Evolutionary conservation across 2,888 invertebrate species (phyloP).

Genomic region (Phasia obesa): DNA sequence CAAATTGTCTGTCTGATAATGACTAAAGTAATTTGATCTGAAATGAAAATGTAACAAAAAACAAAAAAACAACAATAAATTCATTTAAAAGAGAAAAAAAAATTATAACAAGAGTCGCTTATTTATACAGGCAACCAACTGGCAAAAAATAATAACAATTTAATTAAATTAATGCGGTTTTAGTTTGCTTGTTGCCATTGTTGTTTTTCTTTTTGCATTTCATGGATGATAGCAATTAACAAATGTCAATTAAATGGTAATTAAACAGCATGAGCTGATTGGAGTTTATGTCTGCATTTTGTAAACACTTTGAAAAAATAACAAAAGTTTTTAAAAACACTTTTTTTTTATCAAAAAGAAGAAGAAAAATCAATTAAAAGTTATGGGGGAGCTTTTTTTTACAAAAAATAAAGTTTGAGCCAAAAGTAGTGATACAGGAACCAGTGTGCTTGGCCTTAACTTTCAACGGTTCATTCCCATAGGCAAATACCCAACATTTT

Average conservation of each 20-base stretch:
- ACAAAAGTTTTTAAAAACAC: too few relatives aligned
- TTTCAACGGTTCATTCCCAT: too few relatives aligned
- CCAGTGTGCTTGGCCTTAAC: too few relatives aligned
- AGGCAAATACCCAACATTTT: too few relatives aligned
- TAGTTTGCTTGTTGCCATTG: slow-evolving; percentile 32
- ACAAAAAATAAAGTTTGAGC: too few relatives aligned
- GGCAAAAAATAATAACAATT: slow-evolving; percentile 59
- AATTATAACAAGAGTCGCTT: slow-evolving; percentile 11
- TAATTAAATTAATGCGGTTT: slow-evolving; percentile 68
- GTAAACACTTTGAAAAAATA: not conserved
- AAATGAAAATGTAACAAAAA: slow-evolving; percentile 12
- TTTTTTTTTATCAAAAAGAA: too few relatives aligned
- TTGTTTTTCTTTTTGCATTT: not conserved
- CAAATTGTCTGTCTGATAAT: slow-evolving; percentile 55
- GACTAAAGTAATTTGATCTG: slow-evolving; percentile 69
- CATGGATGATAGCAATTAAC: slow-evolving; percentile 62
- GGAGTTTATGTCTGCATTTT: not conserved
- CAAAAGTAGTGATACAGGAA: too few relatives aligned
- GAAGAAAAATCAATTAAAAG: too few relatives aligned
- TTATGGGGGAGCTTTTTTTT: too few relatives aligned
- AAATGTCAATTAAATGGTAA: slow-evolving; percentile 69
- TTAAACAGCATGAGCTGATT: slow-evolving; percentile 45
- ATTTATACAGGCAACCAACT: slow-evolving; percentile 6
- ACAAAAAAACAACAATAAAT: not conserved
- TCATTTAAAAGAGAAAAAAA: slow-evolving; percentile 10